Percentiles rank a stretch among this genome's conserved stretches.
phyloP scores from a whole-genome alignment of 2,113 vertebrate species.

The Ailuropoda melanoleuca region DNA sequence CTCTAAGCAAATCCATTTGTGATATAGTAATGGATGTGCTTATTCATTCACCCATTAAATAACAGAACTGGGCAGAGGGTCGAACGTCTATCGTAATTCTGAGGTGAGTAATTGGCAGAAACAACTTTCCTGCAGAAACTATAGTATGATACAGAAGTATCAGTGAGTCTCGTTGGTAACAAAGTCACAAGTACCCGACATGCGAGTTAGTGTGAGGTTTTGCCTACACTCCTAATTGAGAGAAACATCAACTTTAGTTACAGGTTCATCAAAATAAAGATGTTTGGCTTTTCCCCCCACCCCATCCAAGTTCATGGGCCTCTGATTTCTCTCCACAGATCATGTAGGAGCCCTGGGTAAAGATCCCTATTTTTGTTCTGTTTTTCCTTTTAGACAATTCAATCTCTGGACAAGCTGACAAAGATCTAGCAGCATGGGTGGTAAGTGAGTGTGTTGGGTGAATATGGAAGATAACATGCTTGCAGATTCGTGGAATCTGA shows the following conservation, averaged over 20 bases:
- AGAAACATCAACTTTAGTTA: neutral
- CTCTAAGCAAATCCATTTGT: neutral
- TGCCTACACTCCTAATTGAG: neutral
- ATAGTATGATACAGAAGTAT: neutral
- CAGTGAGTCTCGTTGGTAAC: neutral
- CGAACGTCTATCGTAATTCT: neutral
- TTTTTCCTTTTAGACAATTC: neutral
- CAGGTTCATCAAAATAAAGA: neutral
- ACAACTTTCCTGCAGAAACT: neutral
- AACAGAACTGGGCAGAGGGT: neutral
- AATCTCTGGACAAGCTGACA: neutral
- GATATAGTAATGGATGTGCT: neutral
- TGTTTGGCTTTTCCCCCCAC: neutral
- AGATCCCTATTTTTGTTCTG: neutral
- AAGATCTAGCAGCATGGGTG: neutral
- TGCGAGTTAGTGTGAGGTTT: neutral
- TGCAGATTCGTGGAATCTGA: neutral
- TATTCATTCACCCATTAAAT: neutral
- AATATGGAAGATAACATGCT: neutral
- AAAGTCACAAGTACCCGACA: neutral
- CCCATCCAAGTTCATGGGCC: neutral
- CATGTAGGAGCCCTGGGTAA: neutral
- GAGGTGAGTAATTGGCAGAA: neutral
- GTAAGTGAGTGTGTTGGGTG: neutral
- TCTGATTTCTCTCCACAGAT: neutral